Evolutionary conservation across 1,140 invertebrate species (phyloP).

Genomic region (Adoxophyes honmai): DNA sequence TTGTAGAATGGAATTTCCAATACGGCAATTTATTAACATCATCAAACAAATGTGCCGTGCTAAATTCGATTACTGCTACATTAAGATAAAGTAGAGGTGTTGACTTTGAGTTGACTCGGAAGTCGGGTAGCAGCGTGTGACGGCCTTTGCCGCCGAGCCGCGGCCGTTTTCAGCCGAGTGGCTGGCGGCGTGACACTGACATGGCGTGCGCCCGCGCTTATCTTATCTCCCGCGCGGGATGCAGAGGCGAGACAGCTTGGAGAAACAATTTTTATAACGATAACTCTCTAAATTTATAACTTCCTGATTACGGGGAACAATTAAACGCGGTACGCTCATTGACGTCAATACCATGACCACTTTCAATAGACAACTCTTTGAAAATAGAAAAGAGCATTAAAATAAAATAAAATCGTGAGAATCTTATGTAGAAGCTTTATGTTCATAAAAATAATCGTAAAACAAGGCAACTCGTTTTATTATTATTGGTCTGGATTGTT

Average conservation of each 20-base stretch:
- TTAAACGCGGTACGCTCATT: background rate
- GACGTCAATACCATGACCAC: background rate
- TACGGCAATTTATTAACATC: too few species aligned
- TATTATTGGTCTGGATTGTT: slow-evolving; percentile 7
- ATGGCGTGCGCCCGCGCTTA: slow-evolving; percentile 22
- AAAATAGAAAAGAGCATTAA: slow-evolving; percentile 6
- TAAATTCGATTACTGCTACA: too few species aligned
- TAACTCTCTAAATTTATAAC: slow-evolving; percentile 22
- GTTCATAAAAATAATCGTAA: slow-evolving; percentile 6
- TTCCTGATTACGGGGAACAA: slow-evolving; percentile 19
- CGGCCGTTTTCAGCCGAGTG: slow-evolving; percentile 7
- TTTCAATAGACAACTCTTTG: background rate
- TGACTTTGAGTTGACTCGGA: slow-evolving; percentile 13
- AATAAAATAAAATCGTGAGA: background rate
- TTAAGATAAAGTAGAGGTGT: too few species aligned
- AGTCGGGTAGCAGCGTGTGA: background rate
- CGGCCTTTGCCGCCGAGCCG: slow-evolving; percentile 3
- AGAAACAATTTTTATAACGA: slow-evolving; percentile 35
- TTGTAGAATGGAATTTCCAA: too few species aligned
- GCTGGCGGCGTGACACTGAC: slow-evolving; percentile 19
- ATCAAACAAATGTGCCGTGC: too few species aligned
- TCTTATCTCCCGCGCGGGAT: slow-evolving; percentile 31
- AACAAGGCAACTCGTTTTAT: slow-evolving; percentile 1
- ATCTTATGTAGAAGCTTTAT: background rate
- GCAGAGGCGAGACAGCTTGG: slow-evolving; percentile 20